These are phyloP conservation scores for Holacanthella duospinosa DNA, from an alignment of 2,888 invertebrate genomes.

Conservation along the genomic window DNA sequence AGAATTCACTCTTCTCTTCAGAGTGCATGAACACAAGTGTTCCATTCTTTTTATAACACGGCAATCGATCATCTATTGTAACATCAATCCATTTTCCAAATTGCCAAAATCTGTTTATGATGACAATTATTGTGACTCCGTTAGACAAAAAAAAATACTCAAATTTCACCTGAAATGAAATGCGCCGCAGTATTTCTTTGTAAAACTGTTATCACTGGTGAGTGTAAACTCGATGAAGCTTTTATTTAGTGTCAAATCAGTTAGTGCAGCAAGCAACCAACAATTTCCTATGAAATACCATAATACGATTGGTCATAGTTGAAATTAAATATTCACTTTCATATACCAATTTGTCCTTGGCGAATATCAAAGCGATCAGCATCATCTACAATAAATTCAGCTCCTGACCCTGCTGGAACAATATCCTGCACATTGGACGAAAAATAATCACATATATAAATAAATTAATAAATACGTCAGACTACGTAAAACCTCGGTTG, in stretches of 20 bases:
- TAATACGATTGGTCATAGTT: no score
- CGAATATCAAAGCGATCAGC: slow-evolving; percentile 51
- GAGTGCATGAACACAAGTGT: slow-evolving; percentile 48
- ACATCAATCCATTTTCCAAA: slow-evolving; percentile 50
- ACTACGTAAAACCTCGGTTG: no score
- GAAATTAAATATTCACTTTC: not conserved
- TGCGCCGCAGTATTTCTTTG: slow-evolving; percentile 44
- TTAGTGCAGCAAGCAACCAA: slow-evolving; percentile 48
- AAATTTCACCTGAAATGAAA: slow-evolving; percentile 42
- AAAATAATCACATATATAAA: not conserved
- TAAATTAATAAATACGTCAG: no score
- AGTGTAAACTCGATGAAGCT: slow-evolving; percentile 48
- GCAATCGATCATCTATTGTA: slow-evolving; percentile 50
- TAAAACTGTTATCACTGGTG: slow-evolving; percentile 44
- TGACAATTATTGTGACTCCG: not conserved
- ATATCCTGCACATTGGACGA: not conserved
- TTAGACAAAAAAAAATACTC: no score
- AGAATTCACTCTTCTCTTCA: slow-evolving; percentile 48
- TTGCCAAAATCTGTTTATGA: slow-evolving; percentile 45
- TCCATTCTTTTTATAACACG: slow-evolving; percentile 45
- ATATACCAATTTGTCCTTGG: slow-evolving; percentile 46
- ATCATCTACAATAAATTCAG: slow-evolving; percentile 47
- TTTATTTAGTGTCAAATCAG: slow-evolving; percentile 46
- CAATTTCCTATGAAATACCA: no score
- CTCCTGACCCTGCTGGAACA: slow-evolving; percentile 37